Conservation (phyloP, 2,888 invertebrate genomes). For the Drosophila diplacantha region DNA sequence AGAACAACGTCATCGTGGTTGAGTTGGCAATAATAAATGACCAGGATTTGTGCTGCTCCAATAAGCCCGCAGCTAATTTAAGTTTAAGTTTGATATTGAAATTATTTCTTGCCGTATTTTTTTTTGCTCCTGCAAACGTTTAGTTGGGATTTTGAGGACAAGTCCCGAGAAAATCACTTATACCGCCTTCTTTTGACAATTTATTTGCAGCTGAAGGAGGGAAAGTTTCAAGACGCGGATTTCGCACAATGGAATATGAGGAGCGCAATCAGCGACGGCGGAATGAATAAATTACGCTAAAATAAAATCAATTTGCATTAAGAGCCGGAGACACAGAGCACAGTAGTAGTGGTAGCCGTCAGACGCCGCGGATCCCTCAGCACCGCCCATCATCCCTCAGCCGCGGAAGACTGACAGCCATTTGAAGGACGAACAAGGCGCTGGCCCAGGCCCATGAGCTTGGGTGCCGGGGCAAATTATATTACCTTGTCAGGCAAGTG, state of each 20-base stretch:
- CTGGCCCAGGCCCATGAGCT: constrained; percentile 23
- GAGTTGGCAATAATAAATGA: constrained; percentile 17
- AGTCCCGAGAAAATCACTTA: constrained; percentile 15
- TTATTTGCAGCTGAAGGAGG: constrained; percentile 22
- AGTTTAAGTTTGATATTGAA: constrained; percentile 5
- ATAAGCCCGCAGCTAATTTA: neutral
- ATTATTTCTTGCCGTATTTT: neutral
- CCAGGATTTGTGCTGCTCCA: constrained; percentile 1
- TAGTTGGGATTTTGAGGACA: neutral
- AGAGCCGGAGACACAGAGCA: constrained; percentile 26
- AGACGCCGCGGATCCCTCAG: constrained; percentile 9
- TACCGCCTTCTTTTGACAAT: constrained; percentile 9
- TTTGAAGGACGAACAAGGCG: constrained; percentile 38
- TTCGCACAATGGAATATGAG: constrained; percentile 35
- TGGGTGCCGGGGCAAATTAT: constrained; percentile 54
- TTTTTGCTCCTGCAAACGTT: neutral
- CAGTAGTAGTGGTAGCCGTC: constrained; percentile 8
- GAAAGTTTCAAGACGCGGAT: constrained; percentile 22
- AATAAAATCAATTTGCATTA: constrained; percentile 50
- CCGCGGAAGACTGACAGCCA: constrained; percentile 26
- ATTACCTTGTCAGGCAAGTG: constrained; percentile 55
- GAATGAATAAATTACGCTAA: constrained; percentile 47
- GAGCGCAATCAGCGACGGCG: constrained; percentile 35
- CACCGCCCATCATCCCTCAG: constrained; percentile 7
- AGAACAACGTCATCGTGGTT: constrained; percentile 12